Base-by-base conservation (phyloP, 1,140 invertebrate genomes). In the Oedothorax gibbosus region DNA sequence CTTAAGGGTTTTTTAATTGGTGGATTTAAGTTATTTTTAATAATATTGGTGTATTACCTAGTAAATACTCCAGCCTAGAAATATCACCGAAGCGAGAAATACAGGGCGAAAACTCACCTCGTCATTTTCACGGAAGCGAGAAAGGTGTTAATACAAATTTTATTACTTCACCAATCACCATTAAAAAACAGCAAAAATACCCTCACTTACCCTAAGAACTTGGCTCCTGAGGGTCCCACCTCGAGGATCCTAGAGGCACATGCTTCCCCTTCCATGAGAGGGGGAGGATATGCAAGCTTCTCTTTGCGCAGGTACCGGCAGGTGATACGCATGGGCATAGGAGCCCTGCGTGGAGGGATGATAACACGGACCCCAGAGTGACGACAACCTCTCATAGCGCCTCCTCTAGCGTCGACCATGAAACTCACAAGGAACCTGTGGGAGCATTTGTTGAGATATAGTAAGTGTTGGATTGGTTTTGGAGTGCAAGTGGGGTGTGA, bases 181-280 rank as follows among this genome's bases (percentile, higher is more conserved):
- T 2, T 35, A 35, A 35, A 35, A 35, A 35, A 35, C 35, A 35
- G n/a, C n/a, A n/a, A n/a, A n/a, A n/a, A n/a, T n/a, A 35, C 35
- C 35, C 35, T 35, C 35, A 35, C 89, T 92, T 92, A 97, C 95
- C 98, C 98, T 88, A 99, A 93, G 90, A 99, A 99, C 90, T 98
- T 98, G 15, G 96, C 97, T 77, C 96, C 95, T 53, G 97, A 94
- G 5, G 99, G 99, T 86, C 98, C 98, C 92, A 99, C 94, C 91
- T 99, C 98, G 21, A 99, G 92, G 54, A 99, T 95, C 86, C 99
- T 92, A 78, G 96, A 96, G 0, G 98, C 98, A 57, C 99, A 92
- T 15, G 98, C 98, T 91, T 99, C 99, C 12, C 98, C 98, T 90
- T 99, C 99, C 95, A 99, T 99, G 73, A 99, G 90, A 11, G 98